phyloP scores from a whole-genome alignment of 2,113 vertebrate genomes.

The Axis porcinus region DNA sequence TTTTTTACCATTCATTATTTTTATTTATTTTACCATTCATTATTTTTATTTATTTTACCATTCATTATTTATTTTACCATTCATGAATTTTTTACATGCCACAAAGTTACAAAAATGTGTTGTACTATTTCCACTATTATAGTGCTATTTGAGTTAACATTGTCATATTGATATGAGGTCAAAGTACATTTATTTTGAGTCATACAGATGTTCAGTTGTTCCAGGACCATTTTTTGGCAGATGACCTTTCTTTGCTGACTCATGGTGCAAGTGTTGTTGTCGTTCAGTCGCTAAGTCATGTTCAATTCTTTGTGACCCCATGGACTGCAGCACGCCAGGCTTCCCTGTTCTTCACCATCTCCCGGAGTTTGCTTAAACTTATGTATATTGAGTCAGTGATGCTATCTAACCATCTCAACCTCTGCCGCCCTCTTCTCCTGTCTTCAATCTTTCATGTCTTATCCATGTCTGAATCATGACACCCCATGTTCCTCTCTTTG shows the following conservation, averaged over 20 bases:
- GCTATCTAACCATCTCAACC: not conserved
- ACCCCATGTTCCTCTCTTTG: not conserved
- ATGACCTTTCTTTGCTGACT: not conserved
- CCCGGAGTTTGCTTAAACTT: not conserved
- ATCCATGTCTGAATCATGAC: not conserved
- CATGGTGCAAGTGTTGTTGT: not conserved
- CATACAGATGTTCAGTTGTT: not conserved
- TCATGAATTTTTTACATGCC: not conserved
- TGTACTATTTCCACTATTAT: not conserved
- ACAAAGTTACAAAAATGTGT: not conserved
- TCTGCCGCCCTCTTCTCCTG: not conserved
- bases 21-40: too few species aligned
- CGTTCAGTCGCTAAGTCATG: not conserved
- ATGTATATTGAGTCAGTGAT: not conserved
- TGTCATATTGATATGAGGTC: not conserved
- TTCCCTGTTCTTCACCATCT: not conserved
- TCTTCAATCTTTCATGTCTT: not conserved
- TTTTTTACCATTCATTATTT: not conserved
- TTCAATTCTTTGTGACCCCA: not conserved
- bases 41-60: not conserved
- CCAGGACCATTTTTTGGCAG: not conserved
- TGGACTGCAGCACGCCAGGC: not conserved
- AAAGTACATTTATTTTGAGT: not conserved
- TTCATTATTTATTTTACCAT: too few species aligned
- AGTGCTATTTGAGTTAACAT: not conserved